Percentiles rank a stretch among this genome's conserved stretches.
Conservation (phyloP, 2,113 vertebrate species). For the Arvicanthis niloticus region DNA sequence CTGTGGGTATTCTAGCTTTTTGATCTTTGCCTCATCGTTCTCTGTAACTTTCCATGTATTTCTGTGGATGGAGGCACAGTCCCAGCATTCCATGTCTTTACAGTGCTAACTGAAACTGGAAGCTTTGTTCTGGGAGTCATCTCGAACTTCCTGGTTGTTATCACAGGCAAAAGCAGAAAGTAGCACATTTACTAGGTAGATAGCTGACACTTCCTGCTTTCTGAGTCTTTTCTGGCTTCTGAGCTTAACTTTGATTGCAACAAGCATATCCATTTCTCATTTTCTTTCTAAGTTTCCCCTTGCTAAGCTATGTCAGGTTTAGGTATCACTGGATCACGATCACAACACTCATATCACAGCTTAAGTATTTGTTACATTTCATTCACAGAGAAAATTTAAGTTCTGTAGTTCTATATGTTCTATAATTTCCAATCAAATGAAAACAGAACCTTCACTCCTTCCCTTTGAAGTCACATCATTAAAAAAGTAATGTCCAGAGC, state of each 20-base stretch:
- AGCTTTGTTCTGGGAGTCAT: neutral
- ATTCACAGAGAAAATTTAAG: neutral
- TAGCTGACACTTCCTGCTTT: neutral
- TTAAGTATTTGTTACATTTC: neutral
- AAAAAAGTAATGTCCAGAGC: neutral
- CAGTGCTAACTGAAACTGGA: neutral
- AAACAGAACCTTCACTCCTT: neutral
- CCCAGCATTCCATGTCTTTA: neutral
- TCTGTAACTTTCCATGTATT: neutral
- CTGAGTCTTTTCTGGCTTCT: neutral
- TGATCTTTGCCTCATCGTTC: neutral
- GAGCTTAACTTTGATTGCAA: neutral
- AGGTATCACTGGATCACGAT: rapidly evolving
- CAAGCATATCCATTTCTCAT: neutral
- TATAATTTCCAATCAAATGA: neutral
- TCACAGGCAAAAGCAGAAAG: neutral
- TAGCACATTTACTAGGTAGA: neutral
- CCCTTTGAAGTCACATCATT: neutral
- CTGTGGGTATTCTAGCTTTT: neutral
- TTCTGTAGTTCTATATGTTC: neutral
- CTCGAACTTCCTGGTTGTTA: neutral
- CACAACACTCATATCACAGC: neutral
- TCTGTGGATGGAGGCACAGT: neutral
- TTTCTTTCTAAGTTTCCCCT: neutral
- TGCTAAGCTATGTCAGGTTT: neutral